phyloP scores from a whole-genome alignment of 2,113 vertebrate genomes.

The Bettongia penicillata region DNA sequence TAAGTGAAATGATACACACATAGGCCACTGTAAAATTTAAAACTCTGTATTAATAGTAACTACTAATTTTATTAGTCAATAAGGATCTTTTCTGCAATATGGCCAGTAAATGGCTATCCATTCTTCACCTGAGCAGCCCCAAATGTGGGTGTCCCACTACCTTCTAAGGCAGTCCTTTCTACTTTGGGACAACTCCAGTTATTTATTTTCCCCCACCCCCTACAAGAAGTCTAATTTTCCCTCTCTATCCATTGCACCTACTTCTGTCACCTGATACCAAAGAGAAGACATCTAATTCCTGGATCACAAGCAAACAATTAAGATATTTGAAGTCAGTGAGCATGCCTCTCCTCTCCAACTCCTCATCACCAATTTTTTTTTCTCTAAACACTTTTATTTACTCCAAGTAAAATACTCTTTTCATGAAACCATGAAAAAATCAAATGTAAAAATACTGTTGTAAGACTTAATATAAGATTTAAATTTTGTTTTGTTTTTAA shows the following conservation, averaged over 20 bases:
- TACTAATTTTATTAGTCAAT: background rate
- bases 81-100: background rate
- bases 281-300: background rate
- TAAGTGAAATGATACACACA: background rate
- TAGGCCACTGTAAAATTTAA: background rate
- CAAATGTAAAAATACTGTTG: background rate
- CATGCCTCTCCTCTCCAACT: background rate
- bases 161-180: background rate
- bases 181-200: background rate
- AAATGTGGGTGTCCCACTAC: background rate
- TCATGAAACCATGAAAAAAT: background rate
- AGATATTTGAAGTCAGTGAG: background rate
- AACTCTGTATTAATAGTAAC: background rate
- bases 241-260: background rate
- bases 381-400: background rate
- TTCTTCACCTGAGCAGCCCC: background rate
- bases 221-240: background rate
- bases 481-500: background rate
- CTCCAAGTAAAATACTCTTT: background rate
- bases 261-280: background rate
- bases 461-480: background rate
- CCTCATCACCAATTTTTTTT: background rate
- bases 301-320: background rate
- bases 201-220: rapidly evolving
- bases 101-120: background rate